A percentile compares a stretch with the other conserved stretches of the same genome.
These are phyloP conservation scores for Pomatostomus ruficeps DNA, from an alignment of 2,113 vertebrate genomes.

Conservation along the genomic window DNA sequence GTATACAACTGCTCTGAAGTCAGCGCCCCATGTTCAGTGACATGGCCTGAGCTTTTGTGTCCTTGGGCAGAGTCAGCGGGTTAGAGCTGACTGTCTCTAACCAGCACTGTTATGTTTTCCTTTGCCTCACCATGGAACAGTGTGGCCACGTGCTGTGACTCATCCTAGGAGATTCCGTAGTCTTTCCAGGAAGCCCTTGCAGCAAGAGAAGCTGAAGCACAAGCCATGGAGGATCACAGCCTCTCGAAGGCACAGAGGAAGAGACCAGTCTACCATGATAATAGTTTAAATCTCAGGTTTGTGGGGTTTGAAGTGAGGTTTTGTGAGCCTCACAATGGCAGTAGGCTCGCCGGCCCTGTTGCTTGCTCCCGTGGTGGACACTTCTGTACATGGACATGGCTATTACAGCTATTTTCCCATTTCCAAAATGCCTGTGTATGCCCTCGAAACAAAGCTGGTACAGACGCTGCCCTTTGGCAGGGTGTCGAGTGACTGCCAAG, in stretches of 20 bases:
- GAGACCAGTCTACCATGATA: not conserved
- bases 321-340: not conserved
- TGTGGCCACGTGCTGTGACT: rapidly evolving
- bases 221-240: not conserved
- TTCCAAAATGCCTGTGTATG: not conserved
- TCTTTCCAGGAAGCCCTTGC: not conserved
- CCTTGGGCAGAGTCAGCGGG: not conserved
- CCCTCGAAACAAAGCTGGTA: not conserved
- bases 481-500: rapidly evolving
- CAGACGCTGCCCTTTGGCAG: not conserved
- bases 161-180: not conserved
- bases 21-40: not conserved
- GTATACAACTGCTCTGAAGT: not conserved
- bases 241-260: not conserved
- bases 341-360: not conserved
- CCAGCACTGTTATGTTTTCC: not conserved
- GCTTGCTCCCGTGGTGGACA: not conserved
- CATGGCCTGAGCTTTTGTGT: not conserved
- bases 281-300: not conserved
- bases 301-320: not conserved
- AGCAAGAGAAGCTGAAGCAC: not conserved
- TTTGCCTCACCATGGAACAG: not conserved
- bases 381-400: not conserved
- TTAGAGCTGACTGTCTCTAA: not conserved
- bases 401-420: not conserved